phyloP scores from a whole-genome alignment of 2,888 invertebrate genomes.

The Abrostola tripartita region DNA sequence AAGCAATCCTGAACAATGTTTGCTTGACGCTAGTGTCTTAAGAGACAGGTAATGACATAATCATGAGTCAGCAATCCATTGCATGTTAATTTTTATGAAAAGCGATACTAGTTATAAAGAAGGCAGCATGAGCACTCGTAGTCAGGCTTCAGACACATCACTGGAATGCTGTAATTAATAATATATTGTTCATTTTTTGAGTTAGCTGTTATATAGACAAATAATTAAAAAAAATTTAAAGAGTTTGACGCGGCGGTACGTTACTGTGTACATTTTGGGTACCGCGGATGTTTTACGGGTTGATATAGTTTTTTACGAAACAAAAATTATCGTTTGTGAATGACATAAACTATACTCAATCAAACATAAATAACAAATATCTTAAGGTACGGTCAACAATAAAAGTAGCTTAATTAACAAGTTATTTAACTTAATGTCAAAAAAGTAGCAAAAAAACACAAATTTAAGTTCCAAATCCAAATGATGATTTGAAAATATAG shows the following conservation, averaged over 20 bases:
- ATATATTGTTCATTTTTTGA: conserved; percentile 55
- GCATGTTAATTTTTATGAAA: conserved; percentile 58
- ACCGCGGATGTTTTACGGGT: no score
- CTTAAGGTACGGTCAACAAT: no score
- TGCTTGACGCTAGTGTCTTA: conserved; percentile 27
- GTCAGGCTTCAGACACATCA: conserved; percentile 65
- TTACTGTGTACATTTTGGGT: background rate
- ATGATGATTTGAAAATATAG: no score
- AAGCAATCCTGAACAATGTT: conserved; percentile 49
- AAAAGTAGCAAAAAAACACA: no score
- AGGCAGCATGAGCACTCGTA: conserved; percentile 54
- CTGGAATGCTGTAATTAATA: conserved; percentile 66
- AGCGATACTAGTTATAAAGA: conserved; percentile 44
- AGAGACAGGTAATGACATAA: conserved; percentile 28
- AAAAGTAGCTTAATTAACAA: no score
- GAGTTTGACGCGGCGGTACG: background rate
- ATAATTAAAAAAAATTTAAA: background rate
- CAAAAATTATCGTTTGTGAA: no score
- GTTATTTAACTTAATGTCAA: no score
- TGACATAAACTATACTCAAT: no score
- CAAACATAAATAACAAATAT: no score
- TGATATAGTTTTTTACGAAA: no score
- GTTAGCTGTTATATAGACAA: conserved; percentile 59
- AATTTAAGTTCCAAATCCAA: no score
- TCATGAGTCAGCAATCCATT: conserved; percentile 57